phyloP scores from a whole-genome alignment of 1,140 invertebrate genomes.

The Microplitis mediator region DNA sequence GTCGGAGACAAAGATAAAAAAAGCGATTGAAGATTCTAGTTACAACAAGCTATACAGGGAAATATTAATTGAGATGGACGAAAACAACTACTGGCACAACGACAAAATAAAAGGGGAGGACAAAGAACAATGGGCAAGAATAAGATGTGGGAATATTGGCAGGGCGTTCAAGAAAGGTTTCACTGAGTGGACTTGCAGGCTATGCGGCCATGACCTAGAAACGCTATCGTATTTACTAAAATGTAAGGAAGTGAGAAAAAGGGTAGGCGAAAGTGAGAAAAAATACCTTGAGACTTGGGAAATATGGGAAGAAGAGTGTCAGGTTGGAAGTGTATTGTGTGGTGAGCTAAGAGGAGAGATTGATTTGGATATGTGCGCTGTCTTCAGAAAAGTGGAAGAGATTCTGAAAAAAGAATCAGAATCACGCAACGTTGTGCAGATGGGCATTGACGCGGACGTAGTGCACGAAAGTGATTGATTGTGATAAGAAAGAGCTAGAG shows the following conservation, averaged over 20 bases:
- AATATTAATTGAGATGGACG: background rate
- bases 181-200: background rate
- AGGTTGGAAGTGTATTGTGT: background rate
- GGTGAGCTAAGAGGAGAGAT: background rate
- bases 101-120: background rate
- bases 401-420: too few species aligned
- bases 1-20: background rate
- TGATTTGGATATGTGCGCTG: background rate
- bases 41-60: background rate
- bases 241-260: background rate
- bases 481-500: too few species aligned
- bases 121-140: background rate
- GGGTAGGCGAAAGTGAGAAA: background rate
- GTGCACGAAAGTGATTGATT: too few species aligned
- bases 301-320: too few species aligned
- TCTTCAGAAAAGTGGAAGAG: background rate
- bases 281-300: background rate
- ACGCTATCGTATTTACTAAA: background rate
- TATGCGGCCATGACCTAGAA: background rate
- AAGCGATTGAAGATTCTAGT: background rate
- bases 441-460: too few species aligned
- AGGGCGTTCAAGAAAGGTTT: background rate
- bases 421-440: too few species aligned
- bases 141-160: background rate
- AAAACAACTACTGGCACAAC: background rate